Evolutionary conservation across 2,113 vertebrate genomes (phyloP), one percentile per base, ranked within the genome.

Genomic region (Petroica traversi): DNA sequence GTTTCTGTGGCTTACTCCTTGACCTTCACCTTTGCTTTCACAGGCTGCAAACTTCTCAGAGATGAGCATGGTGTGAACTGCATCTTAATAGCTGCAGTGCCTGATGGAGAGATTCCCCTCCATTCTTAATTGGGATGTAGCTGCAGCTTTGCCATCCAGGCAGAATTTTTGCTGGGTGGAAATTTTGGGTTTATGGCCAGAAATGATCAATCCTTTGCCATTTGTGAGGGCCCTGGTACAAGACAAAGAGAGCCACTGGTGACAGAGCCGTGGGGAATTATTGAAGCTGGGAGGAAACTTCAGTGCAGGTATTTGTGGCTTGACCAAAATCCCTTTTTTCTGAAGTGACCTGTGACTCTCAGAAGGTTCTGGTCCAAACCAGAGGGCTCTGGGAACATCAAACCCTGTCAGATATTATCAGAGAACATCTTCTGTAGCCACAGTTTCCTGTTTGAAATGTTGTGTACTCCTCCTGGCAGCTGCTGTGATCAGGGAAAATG

Each of bases 1-100:
- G 76, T 91, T 89, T 94, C 91, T 96, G 74, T 88, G 89, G 62
- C 64, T 96, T n/a, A 71, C 85, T 96, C 83, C 88, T 96, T 96
- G 88, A 88, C 86, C 94, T 90, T 95, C 93, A 84, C 88, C 94
- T 89, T 92, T 0, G 11, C 74, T 94, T 93, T 93, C 89, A 66
- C 75, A 79, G 69, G 29, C 85, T 83, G 89, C 85, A 97, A 67
- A 95, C 88, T 85, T 90, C 75, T 94, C 85, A 76, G 75, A 78
- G 69, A 67, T 19, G 16, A 54, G 52, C 57, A 2, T 8, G 63
- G 81, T 93, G 95, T 94, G 95, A 88, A 85, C 67, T 71, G 95
- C 93, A 96, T 96, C 75, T 45, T 88, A 96, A 95, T 80, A 48
- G 66, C 72, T 66, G 63, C 12, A 15, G 45, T 62, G 45, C 54